Conservation (phyloP, 2,113 vertebrate species). For the Cebus imitator region DNA sequence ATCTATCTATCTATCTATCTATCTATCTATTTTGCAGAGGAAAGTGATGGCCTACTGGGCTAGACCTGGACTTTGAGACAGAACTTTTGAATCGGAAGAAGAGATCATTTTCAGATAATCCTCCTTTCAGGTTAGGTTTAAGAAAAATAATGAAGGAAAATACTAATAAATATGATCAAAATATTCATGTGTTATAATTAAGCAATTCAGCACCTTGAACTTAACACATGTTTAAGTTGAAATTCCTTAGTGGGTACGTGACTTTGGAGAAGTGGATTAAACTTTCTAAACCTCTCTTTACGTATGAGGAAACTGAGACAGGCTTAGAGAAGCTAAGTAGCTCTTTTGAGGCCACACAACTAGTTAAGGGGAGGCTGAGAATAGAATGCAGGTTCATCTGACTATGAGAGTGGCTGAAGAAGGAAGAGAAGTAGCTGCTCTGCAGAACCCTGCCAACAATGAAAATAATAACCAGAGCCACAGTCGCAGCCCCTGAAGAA, state of each 20-base stretch:
- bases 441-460: fast-evolving
- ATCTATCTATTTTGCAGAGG: too few species aligned
- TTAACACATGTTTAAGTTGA: fast-evolving
- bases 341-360: background rate
- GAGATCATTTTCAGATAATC: fast-evolving
- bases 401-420: background rate
- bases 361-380: too few species aligned
- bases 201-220: background rate
- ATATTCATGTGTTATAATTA: fast-evolving
- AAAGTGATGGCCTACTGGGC: background rate
- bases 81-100: background rate
- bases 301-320: background rate
- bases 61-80: background rate
- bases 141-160: background rate
- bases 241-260: background rate
- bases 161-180: fast-evolving
- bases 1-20: background rate
- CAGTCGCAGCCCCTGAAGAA: background rate
- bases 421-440: background rate
- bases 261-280: background rate
- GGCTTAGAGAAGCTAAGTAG: background rate
- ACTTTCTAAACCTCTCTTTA: background rate
- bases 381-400: background rate
- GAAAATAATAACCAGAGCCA: too few species aligned
- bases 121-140: background rate